These are phyloP conservation scores for Chanos chanos DNA, from an alignment of 2,797 vertebrate species.

Conservation along the genomic window DNA sequence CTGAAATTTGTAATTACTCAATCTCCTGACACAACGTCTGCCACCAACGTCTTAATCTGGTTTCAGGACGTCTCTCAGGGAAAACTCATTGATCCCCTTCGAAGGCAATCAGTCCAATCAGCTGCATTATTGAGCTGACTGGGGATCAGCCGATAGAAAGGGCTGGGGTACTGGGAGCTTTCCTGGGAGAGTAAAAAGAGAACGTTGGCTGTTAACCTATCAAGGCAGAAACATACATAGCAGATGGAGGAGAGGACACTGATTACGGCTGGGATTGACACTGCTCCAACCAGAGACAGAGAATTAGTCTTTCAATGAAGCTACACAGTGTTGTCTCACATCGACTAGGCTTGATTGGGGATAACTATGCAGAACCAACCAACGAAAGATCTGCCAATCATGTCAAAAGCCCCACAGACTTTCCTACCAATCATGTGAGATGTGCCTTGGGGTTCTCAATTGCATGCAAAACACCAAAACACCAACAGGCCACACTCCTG, in stretches of 20 bases:
- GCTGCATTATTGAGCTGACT: slow-evolving; percentile 58
- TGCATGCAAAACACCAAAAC: no score
- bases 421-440: no score
- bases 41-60: slow-evolving; percentile 64
- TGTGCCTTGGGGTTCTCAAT: no score
- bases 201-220: slow-evolving; percentile 34
- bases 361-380: no score
- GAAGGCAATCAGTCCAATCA: slow-evolving; percentile 67
- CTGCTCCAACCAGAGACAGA: not conserved
- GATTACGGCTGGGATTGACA: not conserved
- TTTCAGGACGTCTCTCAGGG: slow-evolving; percentile 57
- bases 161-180: slow-evolving; percentile 6
- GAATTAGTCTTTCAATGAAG: slow-evolving; percentile 31
- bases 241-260: not conserved
- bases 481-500: no score
- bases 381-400: no score
- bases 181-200: not conserved
- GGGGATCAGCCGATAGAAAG: slow-evolving; percentile 40
- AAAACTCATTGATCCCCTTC: slow-evolving; percentile 57
- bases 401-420: no score
- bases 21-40: slow-evolving; percentile 23
- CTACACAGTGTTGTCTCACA: no score
- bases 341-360: no score
- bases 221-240: slow-evolving; percentile 10
- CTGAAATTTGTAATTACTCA: slow-evolving; percentile 58